phyloP scores from a whole-genome alignment of 2,113 vertebrate genomes.

The Podiceps cristatus region DNA sequence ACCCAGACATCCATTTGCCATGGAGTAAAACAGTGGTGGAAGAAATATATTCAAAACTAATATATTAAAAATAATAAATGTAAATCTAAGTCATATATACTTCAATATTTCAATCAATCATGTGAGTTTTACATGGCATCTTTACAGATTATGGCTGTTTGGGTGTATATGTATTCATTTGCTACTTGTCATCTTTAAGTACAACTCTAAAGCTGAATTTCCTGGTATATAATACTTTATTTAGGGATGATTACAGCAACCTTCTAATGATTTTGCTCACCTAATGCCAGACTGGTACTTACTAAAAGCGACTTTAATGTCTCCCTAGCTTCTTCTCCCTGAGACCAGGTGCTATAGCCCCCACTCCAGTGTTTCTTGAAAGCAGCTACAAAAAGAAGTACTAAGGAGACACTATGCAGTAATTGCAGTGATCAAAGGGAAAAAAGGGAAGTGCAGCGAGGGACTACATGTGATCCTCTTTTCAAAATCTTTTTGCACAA shows the following conservation, averaged over 20 bases:
- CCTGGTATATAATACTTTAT: background rate
- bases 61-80: background rate
- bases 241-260: background rate
- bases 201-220: background rate
- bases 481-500: background rate
- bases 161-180: background rate
- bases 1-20: background rate
- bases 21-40: background rate
- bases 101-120: background rate
- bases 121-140: background rate
- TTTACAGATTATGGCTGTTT: background rate
- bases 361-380: background rate
- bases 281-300: conserved; percentile 13
- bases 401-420: background rate
- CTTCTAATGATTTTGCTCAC: conserved; percentile 2
- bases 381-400: background rate
- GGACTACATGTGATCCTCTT: background rate
- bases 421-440: background rate
- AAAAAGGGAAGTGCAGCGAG: background rate
- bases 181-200: background rate
- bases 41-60: background rate
- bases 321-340: conserved; percentile 23
- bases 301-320: background rate
- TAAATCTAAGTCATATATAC: background rate
- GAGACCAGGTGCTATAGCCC: background rate